A percentile compares a stretch with the other conserved stretches of the same genome.
Conservation (phyloP, 2,113 vertebrate genomes). For the Uria lomvia region DNA sequence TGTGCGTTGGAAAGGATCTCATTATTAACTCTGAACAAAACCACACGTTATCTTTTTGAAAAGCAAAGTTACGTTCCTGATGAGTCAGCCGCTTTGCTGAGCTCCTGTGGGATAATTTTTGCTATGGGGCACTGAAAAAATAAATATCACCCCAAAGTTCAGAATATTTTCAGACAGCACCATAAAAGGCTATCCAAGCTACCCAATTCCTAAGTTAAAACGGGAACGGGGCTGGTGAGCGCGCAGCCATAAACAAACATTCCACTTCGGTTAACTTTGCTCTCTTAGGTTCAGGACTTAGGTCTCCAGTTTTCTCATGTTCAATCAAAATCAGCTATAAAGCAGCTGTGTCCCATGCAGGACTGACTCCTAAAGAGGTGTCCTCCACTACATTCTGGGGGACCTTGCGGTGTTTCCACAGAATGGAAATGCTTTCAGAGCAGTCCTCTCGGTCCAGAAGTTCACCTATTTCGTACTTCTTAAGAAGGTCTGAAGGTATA, state of each 20-base stretch:
- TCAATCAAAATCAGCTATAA: background rate
- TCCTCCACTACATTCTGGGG: background rate
- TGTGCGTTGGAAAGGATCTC: slow-evolving; percentile 33
- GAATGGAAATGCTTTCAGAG: background rate
- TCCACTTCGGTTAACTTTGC: slow-evolving; percentile 42
- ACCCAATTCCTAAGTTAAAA: slow-evolving; percentile 39
- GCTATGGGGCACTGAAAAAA: slow-evolving; percentile 8
- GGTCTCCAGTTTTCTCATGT: background rate
- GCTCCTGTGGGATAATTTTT: slow-evolving; percentile 57
- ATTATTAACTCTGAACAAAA: slow-evolving; percentile 52
- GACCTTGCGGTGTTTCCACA: background rate
- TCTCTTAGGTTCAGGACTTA: background rate
- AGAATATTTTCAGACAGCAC: slow-evolving; percentile 56
- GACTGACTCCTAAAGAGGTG: background rate
- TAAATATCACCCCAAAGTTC: slow-evolving; percentile 49
- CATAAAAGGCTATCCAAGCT: slow-evolving; percentile 62
- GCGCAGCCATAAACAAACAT: slow-evolving; percentile 24
- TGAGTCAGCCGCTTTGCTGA: slow-evolving; percentile 1
- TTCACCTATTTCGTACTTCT: background rate
- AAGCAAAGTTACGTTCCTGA: background rate
- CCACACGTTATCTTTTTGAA: slow-evolving; percentile 20
- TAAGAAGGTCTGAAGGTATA: background rate
- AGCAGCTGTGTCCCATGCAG: background rate
- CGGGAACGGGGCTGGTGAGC: background rate
- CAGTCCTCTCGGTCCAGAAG: background rate